Evolutionary conservation across 2,888 invertebrate species (phyloP), one percentile per base, ranked within the genome.

Genomic region (Ophion obscuratus): DNA sequence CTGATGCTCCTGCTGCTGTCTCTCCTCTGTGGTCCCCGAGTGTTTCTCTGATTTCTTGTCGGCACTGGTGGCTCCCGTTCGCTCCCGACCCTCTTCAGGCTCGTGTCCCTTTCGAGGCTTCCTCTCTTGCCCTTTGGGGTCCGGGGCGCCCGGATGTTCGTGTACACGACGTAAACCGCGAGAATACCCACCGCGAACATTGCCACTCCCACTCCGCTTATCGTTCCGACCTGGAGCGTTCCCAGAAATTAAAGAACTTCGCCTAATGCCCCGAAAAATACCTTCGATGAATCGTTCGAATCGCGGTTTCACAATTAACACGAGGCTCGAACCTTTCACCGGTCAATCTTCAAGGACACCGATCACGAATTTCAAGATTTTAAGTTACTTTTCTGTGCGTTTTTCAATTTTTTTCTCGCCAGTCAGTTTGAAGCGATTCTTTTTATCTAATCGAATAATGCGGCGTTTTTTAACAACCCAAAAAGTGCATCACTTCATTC

Each of bases 111-210:
- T 24, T 90, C 90, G 31, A 90, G 59, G 40, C 80, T 75, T 5
- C 91, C 89, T 66, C 88, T 87, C 36, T 86, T 88, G 70, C 83
- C 88, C 78, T 92, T 92, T 1, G 89, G 89, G 4, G 71, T 59
- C 66, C 87, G 76, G 0, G 93, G 93, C 1, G 92, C 92, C 1
- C 92, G 91, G 59, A 94, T 91, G 83, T 94, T 94, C 57, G 91
- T 88, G 53, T 92, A 90, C 1, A 94, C 90, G 31, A 93, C 86
- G 75, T 94, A 93, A 5, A 94, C 93, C 0, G 94, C 94, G 10
- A 93, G 86, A 47, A 92, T 92, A 9, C 93, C 94, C 6, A 94
- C 88, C 11, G 91, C 89, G 84, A 93, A 93, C 94, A 93, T 93
- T 2, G 92, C 92, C 0, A 93, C 90, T 0, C 94, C 94, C 14